phyloP scores from a whole-genome alignment of 2,797 vertebrate species.

The Oceanodroma leucorhoa region DNA sequence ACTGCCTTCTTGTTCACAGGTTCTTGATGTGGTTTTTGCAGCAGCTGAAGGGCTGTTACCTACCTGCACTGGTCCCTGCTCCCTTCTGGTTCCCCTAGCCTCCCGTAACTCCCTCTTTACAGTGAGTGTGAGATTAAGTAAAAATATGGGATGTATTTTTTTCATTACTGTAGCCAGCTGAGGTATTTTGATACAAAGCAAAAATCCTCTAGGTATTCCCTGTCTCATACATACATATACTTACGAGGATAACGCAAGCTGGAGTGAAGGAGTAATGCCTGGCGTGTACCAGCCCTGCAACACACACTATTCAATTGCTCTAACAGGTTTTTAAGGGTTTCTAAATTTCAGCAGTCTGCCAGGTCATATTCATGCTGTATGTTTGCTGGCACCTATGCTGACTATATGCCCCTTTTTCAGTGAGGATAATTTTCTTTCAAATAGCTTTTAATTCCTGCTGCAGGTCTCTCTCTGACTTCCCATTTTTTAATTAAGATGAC shows the following conservation, averaged over 20 bases:
- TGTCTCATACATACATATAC: accelerated
- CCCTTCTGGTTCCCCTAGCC: no score
- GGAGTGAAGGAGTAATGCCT: not conserved
- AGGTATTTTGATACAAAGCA: not conserved
- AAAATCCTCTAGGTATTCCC: not conserved
- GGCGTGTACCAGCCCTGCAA: not conserved
- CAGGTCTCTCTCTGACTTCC: not conserved
- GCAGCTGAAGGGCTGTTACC: not conserved
- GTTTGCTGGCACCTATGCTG: not conserved
- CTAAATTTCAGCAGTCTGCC: not conserved
- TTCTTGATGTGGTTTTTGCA: not conserved
- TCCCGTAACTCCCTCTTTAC: not conserved
- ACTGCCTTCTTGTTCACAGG: not conserved
- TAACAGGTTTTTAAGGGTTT: not conserved
- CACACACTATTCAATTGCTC: not conserved
- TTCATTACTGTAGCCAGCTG: not conserved
- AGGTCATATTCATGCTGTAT: not conserved
- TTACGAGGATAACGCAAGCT: not conserved
- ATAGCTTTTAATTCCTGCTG: not conserved
- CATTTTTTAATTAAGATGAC: not conserved
- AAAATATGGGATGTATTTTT: not conserved
- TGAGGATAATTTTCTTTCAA: not conserved
- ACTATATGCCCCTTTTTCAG: not conserved
- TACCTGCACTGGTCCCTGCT: not conserved
- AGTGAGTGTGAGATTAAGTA: not conserved